These are phyloP conservation scores for Psammodynastes pulverulentus DNA, from an alignment of 2,113 vertebrate genomes.

Conservation along the genomic window DNA sequence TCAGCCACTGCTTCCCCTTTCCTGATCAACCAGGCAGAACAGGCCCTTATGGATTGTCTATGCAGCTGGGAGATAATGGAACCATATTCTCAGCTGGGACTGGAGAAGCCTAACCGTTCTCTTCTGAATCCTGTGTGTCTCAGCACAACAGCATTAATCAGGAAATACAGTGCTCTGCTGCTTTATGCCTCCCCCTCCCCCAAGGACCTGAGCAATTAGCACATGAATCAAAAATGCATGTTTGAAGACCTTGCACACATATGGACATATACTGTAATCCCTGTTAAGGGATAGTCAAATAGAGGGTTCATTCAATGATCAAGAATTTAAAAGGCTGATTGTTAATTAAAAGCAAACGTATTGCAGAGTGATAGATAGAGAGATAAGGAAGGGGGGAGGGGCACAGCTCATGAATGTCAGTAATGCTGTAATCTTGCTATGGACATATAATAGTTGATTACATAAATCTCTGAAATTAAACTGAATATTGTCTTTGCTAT, in stretches of 20 bases:
- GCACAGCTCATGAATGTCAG: not conserved
- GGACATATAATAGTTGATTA: not conserved
- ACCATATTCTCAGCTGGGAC: conserved; percentile 61
- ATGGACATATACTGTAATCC: not conserved
- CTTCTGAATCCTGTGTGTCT: conserved; percentile 51
- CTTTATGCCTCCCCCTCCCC: conserved; percentile 34
- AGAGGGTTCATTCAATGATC: not conserved
- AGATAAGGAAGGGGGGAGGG: not conserved
- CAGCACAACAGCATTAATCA: conserved; percentile 63
- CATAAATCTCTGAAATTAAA: not conserved
- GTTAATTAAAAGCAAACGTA: not conserved
- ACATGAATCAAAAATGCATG: conserved; percentile 46
- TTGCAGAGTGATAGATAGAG: not conserved
- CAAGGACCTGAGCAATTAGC: conserved; percentile 55
- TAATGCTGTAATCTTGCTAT: not conserved
- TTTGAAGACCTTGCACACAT: conserved; percentile 25
- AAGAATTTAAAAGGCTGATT: not conserved
- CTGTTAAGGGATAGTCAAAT: conserved; percentile 20
- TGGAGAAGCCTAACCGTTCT: conserved; percentile 58
- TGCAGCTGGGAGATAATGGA: conserved; percentile 66
- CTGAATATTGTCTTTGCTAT: not conserved
- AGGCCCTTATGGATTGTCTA: conserved; percentile 61
- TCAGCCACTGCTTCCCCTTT: conserved; percentile 52
- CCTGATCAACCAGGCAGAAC: conserved; percentile 71
- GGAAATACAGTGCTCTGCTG: conserved; percentile 54